Evolutionary conservation across 2,888 invertebrate genomes (phyloP), one percentile per base, ranked within the genome.

Genomic region (Phyllotreta cruciferae): DNA sequence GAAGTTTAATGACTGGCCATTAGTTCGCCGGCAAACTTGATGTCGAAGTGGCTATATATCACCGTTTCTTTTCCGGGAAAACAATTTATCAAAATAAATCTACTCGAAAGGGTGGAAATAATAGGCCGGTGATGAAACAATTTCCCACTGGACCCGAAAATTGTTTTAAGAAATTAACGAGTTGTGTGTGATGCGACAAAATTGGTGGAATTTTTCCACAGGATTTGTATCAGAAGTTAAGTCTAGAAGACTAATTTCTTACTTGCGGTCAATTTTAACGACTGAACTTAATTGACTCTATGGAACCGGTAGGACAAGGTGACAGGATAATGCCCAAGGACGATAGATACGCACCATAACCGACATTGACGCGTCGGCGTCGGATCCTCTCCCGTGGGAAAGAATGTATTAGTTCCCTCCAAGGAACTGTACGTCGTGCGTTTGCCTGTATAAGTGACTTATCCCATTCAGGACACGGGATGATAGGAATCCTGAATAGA

Each of bases 11-110:
- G 47, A 61, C 56, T 36, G 11, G 56, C 53, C 61, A 56, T 61
- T 56, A 61, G 53, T 61, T 56, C 52, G 34, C 53, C 37, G 34
- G 42, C 47, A 41, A 61, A 61, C 44, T 52, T 64, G 64, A 61
- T 64, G 56, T 53, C 53, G 64, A 61, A 61, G 36, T 38, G 56
- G 61, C 56, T 57, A 64, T 64, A 56, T 56, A 61, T 64, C 61
- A 64, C 60, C 57, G 54, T 64, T 64, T 49, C 60, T 54, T 61
- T 44, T 44, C 35, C 14, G 47, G 42, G 42, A 60, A 50, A 57
- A 57, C 56, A 49, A 64, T 64, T 61, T 56, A 64, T 64, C 64
- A 64, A 60, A 64, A 61, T 64, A 60, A 64, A 60, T 60, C 56
- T 36, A 56, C 45, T 53, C 34, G 63, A 58, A 54, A 57, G 63